Conservation (phyloP, 2,113 vertebrate species). For the Onychostoma macrolepis region DNA sequence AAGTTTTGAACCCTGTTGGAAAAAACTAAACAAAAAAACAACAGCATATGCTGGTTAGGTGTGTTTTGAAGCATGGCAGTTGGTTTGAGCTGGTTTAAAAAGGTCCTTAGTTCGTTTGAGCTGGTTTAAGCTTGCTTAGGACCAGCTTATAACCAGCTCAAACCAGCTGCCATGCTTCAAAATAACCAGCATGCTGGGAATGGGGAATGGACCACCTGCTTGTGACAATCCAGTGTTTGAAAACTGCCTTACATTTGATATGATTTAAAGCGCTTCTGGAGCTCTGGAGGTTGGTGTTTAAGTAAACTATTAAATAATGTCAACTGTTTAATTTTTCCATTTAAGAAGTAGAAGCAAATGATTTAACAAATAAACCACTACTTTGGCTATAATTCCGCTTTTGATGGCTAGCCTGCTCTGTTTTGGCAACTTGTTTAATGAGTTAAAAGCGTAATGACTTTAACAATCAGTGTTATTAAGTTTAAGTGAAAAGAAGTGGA, state of each 20-base stretch:
- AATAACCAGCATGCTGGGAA: too few species aligned
- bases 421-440: slow-evolving; percentile 22
- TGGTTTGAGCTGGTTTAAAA: too few species aligned
- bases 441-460: slow-evolving; percentile 25
- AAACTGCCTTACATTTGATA: neutral
- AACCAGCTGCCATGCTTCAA: too few species aligned
- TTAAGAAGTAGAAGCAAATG: neutral
- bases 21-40: too few species aligned
- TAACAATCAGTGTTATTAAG: slow-evolving; percentile 14
- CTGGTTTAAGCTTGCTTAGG: too few species aligned
- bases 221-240: too few species aligned
- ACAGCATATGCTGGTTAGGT: too few species aligned
- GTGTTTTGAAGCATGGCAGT: too few species aligned
- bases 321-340: neutral
- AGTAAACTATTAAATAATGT: neutral
- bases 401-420: neutral
- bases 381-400: neutral
- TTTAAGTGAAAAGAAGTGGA: neutral
- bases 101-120: too few species aligned
- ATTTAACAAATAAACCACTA: neutral
- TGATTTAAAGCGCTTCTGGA: neutral
- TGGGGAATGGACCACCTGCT: too few species aligned
- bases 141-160: too few species aligned
- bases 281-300: neutral
- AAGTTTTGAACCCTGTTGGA: neutral